Evolutionary conservation across 2,888 invertebrate species (phyloP).

Genomic region (Drosophila atripex): DNA sequence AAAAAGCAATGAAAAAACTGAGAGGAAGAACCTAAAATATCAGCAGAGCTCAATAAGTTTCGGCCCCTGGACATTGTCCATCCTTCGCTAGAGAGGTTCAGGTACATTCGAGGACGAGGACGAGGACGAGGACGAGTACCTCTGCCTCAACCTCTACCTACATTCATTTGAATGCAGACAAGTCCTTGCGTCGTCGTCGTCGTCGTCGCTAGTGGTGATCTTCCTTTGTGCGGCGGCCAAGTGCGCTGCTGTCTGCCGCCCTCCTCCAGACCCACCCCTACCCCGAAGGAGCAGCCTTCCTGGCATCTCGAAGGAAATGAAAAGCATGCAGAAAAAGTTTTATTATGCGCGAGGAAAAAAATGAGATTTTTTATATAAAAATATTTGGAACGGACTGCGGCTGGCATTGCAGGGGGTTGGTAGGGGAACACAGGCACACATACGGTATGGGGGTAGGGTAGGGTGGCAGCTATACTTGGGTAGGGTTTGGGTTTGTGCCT

Average conservation of each 20-base stretch:
- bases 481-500: slow-evolving; percentile 48
- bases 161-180: slow-evolving; percentile 77
- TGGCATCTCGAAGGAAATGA: slow-evolving; percentile 70
- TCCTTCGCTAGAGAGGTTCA: slow-evolving; percentile 71
- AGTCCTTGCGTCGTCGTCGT: slow-evolving; percentile 70
- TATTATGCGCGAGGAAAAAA: slow-evolving; percentile 67
- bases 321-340: slow-evolving; percentile 74
- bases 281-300: slow-evolving; percentile 22
- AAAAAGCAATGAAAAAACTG: slow-evolving; percentile 14
- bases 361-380: slow-evolving; percentile 70
- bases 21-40: slow-evolving; percentile 33
- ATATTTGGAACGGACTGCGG: slow-evolving; percentile 66
- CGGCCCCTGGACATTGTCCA: slow-evolving; percentile 76
- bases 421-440: slow-evolving; percentile 35
- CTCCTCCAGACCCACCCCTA: slow-evolving; percentile 20
- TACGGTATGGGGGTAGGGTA: slow-evolving; percentile 52
- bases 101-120: slow-evolving; percentile 66
- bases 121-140: slow-evolving; percentile 17
- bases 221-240: slow-evolving; percentile 74
- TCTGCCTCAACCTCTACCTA: slow-evolving; percentile 60
- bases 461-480: slow-evolving; percentile 7
- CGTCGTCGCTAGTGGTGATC: slow-evolving; percentile 56
- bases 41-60: slow-evolving; percentile 68
- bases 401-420: slow-evolving; percentile 32
- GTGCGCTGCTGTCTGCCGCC: slow-evolving; percentile 66